A percentile compares a stretch with the other conserved stretches of the same genome.
Conservation (phyloP, 2,888 invertebrate genomes). For the Limnephilus lunatus region DNA sequence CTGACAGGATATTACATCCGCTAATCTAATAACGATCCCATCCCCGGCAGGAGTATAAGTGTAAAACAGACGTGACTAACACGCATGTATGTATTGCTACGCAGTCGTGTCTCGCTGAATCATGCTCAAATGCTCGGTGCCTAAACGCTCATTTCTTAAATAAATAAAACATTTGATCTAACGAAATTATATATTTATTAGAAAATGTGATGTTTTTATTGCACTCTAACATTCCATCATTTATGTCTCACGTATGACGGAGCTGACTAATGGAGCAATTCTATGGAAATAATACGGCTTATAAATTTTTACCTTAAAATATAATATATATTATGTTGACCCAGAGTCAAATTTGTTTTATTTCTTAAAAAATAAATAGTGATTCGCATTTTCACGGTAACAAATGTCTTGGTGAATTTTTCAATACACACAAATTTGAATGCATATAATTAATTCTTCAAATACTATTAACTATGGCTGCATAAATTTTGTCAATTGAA, state of each 20-base stretch:
- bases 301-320: constrained; percentile 8
- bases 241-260: neutral
- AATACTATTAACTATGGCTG: neutral
- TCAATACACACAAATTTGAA: neutral
- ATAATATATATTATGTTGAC: constrained; percentile 18
- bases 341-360: neutral
- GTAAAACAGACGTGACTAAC: neutral
- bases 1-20: no score
- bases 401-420: neutral
- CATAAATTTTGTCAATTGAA: neutral
- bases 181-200: constrained; percentile 18
- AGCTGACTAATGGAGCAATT: neutral
- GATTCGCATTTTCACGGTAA: neutral
- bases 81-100: neutral
- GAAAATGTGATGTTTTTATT: constrained; percentile 6
- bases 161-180: constrained; percentile 12
- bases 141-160: constrained; percentile 8
- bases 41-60: no score
- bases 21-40: no score
- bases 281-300: neutral
- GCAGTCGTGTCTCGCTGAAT: neutral
- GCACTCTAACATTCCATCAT: constrained; percentile 14
- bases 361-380: neutral
- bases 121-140: neutral
- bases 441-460: neutral